Conservation (phyloP, 2,797 vertebrate species). For the Sebastiscus tertius region DNA sequence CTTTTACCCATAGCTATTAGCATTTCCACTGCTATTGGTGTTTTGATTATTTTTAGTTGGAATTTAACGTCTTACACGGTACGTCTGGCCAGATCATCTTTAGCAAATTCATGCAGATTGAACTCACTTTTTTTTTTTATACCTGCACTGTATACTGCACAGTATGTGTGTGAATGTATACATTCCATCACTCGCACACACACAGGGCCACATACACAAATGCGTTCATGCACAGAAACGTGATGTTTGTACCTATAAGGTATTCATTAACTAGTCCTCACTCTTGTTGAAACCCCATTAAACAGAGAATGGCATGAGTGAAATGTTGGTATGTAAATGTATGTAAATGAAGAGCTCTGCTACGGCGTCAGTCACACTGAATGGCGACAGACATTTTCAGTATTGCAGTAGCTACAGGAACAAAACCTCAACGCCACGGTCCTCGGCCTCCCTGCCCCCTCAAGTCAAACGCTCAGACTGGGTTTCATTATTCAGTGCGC, state of each 20-base stretch:
- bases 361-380: conserved; percentile 20
- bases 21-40: conserved; percentile 5
- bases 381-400: conserved; percentile 29
- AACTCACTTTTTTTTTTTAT: background rate
- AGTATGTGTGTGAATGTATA: conserved; percentile 16
- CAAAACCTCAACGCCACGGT: conserved; percentile 8
- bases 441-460: conserved; percentile 44
- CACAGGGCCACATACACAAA: background rate
- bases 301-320: conserved; percentile 42
- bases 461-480: conserved; percentile 22
- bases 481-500: conserved; percentile 58
- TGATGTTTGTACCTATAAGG: conserved; percentile 22
- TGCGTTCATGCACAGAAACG: background rate
- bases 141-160: background rate
- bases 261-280: conserved; percentile 43
- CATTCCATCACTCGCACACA: conserved; percentile 9
- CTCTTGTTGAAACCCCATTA: conserved; percentile 51
- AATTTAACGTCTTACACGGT: conserved; percentile 31
- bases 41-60: conserved; percentile 46
- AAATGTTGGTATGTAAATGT: conserved; percentile 74
- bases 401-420: conserved; percentile 4
- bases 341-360: conserved; percentile 67
- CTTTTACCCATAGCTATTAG: background rate
- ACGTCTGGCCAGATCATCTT: conserved; percentile 10
- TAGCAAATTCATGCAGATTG: conserved; percentile 35